Evolutionary conservation across 2,888 invertebrate genomes (phyloP).

Genomic region (Acanthosoma haemorrhoidale): DNA sequence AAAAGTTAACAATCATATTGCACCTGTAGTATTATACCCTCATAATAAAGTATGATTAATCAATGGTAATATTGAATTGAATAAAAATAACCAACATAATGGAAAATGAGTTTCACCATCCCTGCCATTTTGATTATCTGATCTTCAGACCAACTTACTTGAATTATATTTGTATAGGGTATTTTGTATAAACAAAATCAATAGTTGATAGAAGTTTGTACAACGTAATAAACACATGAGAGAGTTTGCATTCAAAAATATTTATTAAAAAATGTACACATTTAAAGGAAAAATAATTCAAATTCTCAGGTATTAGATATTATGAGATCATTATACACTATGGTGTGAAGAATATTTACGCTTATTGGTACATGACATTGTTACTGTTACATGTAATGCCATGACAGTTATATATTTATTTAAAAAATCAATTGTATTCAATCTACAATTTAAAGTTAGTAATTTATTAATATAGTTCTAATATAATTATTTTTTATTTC

Average conservation of each 20-base stretch:
- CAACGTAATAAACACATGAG: neutral
- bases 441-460: conserved; percentile 3
- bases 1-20: too few relatives aligned
- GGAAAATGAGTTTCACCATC: neutral
- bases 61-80: too few relatives aligned
- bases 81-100: too few relatives aligned
- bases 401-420: neutral
- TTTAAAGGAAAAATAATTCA: too few relatives aligned
- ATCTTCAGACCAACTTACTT: neutral
- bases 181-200: neutral
- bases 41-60: too few relatives aligned
- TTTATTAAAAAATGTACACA: neutral
- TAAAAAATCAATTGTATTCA: neutral
- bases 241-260: neutral
- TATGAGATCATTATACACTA: conserved; percentile 16
- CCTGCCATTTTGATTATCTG: neutral
- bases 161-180: conserved; percentile 2
- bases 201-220: neutral
- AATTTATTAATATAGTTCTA: neutral
- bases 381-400: neutral
- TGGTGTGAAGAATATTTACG: conserved; percentile 13
- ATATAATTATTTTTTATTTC: neutral
- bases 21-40: too few relatives aligned
- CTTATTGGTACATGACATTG: neutral
- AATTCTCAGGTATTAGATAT: conserved; percentile 19